Evolutionary conservation across 2,113 vertebrate genomes (phyloP), one percentile per base, ranked within the genome.

Genomic region (Cyphomyrus discorhynchus): DNA sequence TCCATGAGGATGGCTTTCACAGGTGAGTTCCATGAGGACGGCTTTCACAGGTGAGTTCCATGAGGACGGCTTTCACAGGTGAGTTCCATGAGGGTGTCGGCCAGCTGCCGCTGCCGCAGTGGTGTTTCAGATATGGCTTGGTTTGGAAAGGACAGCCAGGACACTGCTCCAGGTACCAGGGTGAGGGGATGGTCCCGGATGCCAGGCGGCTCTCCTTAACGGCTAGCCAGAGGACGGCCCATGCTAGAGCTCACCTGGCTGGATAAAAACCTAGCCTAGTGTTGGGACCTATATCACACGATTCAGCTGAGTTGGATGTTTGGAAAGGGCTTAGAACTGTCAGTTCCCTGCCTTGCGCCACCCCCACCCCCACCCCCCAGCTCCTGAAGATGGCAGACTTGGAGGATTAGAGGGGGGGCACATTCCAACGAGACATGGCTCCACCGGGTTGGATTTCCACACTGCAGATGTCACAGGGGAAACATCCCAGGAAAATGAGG

Each of bases 311-410:
- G 92, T 91, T 93, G 92, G 90, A 91, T 95, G 93, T 96, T 96
- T 96, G 93, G 91, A 94, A 91, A 95, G 89, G 93, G 92, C 92
- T 96, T 95, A 95, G 90, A 91, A 90, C 92, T 96, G 95, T 95
- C 94, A 93, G 91, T 90, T 90, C 87, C 87, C 90, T 89, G 90
- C 92, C 92, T 92, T 85, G 70, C 27, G 56, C 56, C 85, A 35
- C 45, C 24, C 21, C 39, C 85, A 35, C 45, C 24, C 21, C 39
- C 45, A 2, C 45, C 35, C 42, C 42, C 45, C 21, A 46, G n/a
- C 88, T 89, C 21, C 21, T 46, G 39, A 92, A 94, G 91, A 90
- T 80, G 90, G 89, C 80, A 83, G 52, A 83, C 39, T 17, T 92
- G 92, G 82, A 17, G 94, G 95, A 95, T 96, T 95, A 91, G 91